Evolutionary conservation across 1,140 invertebrate genomes (phyloP).

Genomic region (Agrilus planipennis): DNA sequence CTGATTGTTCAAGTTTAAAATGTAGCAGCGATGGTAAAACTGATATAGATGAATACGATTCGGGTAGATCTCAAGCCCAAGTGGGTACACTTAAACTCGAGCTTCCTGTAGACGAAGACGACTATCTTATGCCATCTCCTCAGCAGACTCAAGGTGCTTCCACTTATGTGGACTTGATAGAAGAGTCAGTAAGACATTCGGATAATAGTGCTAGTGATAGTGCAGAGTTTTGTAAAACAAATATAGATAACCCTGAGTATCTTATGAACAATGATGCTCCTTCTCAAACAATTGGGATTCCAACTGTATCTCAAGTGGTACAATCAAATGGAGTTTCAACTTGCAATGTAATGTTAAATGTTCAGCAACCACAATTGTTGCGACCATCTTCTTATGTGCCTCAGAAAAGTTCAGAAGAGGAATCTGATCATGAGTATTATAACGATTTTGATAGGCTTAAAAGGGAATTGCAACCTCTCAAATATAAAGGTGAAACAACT

Average conservation of each 20-base stretch:
- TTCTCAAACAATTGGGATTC: conserved; percentile 59
- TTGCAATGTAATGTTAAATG: conserved; percentile 26
- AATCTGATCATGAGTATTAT: conserved; percentile 88
- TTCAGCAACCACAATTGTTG: too few relatives aligned
- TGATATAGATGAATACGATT: conserved; percentile 30
- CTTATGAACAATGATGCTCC: conserved; percentile 51
- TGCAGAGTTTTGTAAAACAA: conserved; percentile 44
- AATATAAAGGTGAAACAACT: conserved; percentile 57
- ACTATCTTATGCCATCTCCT: conserved; percentile 90
- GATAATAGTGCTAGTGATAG: conserved; percentile 19
- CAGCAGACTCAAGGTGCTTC: conserved; percentile 47
- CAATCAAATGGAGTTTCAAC: conserved; percentile 33
- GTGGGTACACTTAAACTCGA: conserved; percentile 68
- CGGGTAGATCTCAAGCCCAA: conserved; percentile 45
- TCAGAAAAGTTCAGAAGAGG: conserved; percentile 61
- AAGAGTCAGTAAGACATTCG: conserved; percentile 45
- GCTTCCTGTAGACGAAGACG: conserved; percentile 88
- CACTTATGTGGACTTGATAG: conserved; percentile 83
- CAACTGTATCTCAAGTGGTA: conserved; percentile 39
- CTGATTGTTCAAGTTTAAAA: conserved; percentile 43
- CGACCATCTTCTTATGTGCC: conserved; percentile 35
- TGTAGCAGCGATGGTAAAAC: conserved; percentile 53
- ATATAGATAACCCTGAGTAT: conserved; percentile 89
- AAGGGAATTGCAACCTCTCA: conserved; percentile 70
- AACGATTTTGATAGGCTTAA: conserved; percentile 72